These are phyloP conservation scores for Yponomeuta plumbellus DNA, from an alignment of 2,888 invertebrate genomes.

Conservation along the genomic window DNA sequence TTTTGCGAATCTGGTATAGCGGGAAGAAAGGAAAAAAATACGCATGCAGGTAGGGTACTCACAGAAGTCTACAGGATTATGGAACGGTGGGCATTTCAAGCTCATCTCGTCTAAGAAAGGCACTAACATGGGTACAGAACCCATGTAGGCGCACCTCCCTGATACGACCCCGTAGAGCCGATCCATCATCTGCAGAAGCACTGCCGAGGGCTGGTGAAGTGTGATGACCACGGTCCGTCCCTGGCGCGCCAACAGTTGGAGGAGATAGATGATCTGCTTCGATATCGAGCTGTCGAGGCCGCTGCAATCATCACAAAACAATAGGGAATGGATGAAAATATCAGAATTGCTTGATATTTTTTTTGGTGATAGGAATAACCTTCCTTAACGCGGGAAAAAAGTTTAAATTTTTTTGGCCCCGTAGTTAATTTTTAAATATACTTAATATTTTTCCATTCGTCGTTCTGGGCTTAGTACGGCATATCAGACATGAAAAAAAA, in stretches of 20 bases:
- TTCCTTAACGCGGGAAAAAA: too few species aligned
- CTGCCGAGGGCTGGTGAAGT: conserved; percentile 94
- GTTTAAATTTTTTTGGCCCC: too few species aligned
- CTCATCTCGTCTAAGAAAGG: conserved; percentile 84
- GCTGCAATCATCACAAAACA: conserved; percentile 40
- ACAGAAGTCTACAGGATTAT: conserved; percentile 95
- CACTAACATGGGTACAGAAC: conserved; percentile 84
- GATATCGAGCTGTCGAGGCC: conserved; percentile 86
- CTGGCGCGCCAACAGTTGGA: conserved; percentile 88
- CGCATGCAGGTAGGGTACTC: conserved; percentile 49
- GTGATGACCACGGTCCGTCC: conserved; percentile 92
- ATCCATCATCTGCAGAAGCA: conserved; percentile 91
- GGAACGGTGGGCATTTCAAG: conserved; percentile 88
- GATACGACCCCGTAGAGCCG: conserved; percentile 88
- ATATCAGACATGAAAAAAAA: too few species aligned
- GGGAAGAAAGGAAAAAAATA: too few species aligned
- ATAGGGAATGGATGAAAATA: too few species aligned
- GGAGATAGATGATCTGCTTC: conserved; percentile 86
- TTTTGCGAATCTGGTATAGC: too few species aligned
- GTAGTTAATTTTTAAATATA: too few species aligned
- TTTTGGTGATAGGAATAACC: too few species aligned
- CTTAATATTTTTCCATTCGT: too few species aligned
- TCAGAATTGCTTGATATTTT: too few species aligned
- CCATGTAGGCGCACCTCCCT: conserved; percentile 88
- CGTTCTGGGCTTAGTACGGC: too few species aligned